These are phyloP conservation scores for Pachyrhynchus sulphureomaculatus DNA, from an alignment of 1,140 invertebrate genomes.

Conservation along the genomic window DNA sequence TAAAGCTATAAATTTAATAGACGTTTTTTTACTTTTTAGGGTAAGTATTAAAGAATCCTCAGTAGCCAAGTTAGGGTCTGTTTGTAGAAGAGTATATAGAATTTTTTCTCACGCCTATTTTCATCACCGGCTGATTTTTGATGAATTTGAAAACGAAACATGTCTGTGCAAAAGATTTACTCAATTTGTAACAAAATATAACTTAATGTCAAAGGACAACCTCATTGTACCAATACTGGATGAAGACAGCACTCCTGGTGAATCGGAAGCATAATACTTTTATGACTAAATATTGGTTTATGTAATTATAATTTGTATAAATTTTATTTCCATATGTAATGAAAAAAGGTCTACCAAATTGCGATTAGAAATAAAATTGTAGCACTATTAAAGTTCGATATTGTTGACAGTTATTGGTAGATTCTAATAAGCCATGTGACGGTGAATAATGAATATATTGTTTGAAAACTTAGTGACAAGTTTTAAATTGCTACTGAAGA, in stretches of 20 bases:
- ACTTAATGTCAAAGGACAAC: slow-evolving; percentile 97
- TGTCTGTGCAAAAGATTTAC: slow-evolving; percentile 96
- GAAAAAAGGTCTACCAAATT: no score
- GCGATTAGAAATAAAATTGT: no score
- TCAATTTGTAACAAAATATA: slow-evolving; percentile 97
- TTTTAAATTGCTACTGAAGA: no score
- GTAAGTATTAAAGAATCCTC: slow-evolving; percentile 99
- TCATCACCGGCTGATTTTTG: slow-evolving; percentile 95
- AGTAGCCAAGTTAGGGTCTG: slow-evolving; percentile 96
- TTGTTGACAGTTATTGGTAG: no score
- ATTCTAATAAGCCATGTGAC: no score
- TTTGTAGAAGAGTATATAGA: slow-evolving; percentile 96
- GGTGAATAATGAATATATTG: no score
- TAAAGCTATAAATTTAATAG: no score
- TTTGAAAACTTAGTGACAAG: no score
- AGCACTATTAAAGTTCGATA: no score
- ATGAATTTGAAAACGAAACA: slow-evolving; percentile 97
- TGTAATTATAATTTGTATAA: neutral
- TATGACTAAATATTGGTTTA: neutral
- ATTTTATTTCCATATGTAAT: no score
- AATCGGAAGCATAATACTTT: slow-evolving; percentile 66
- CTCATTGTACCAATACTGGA: slow-evolving; percentile 95
- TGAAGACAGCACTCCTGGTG: slow-evolving; percentile 66
- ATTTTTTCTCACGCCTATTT: slow-evolving; percentile 99
- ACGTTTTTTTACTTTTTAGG: slow-evolving; percentile 61